Evolutionary conservation across 2,113 vertebrate species (phyloP), one percentile per base, ranked within the genome.

Genomic region (Oryzias curvinotus): DNA sequence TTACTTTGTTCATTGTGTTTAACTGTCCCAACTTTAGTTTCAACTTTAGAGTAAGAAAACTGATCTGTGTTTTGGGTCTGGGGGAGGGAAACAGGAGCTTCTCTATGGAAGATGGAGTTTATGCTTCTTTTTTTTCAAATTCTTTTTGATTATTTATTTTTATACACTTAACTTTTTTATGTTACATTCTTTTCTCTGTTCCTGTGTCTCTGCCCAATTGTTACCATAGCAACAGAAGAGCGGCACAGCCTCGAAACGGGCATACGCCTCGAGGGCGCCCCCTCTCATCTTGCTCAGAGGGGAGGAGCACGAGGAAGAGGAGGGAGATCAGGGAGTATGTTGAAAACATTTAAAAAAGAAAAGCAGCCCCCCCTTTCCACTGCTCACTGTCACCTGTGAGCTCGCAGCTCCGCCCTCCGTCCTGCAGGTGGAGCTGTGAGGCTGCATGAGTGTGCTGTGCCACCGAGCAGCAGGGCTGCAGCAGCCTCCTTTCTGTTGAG

Each of bases 241-340:
- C 6, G 80, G 62, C 30, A 85, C 91, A 12, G 7, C 85, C 43
- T 56, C 63, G 68, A 89, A 84, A 82, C 83, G 82, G 73, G 68
- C 79, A 30, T 88, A 73, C 26, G 52, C 83, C 61, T 81, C 77
- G 6, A 87, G 85, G 50, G 89, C 90, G 63, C 91, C 91, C 71
- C 91, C 91, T 49, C 91, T 92, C 80, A 92, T 92, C 87, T 62
- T 85, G 65, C 80, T 91, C 10, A 43, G 73, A 85, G 89, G 75
- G 64, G 90, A 90, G 84, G 88, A 91, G 82, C 87, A 90, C 25
- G 90, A 90, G 81, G 88, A 91, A 74, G 86, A 90, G 73, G 88
- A 90, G 78, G 91, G 89, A 85, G 87, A 86, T 84, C 91, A 93
- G 89, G 92, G 89, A 92, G 92, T 93, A 93, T 65, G 91, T 93